Evolutionary conservation across 2,888 invertebrate genomes (phyloP), one percentile per base, ranked within the genome.

Genomic region (Drosophila greeni): DNA sequence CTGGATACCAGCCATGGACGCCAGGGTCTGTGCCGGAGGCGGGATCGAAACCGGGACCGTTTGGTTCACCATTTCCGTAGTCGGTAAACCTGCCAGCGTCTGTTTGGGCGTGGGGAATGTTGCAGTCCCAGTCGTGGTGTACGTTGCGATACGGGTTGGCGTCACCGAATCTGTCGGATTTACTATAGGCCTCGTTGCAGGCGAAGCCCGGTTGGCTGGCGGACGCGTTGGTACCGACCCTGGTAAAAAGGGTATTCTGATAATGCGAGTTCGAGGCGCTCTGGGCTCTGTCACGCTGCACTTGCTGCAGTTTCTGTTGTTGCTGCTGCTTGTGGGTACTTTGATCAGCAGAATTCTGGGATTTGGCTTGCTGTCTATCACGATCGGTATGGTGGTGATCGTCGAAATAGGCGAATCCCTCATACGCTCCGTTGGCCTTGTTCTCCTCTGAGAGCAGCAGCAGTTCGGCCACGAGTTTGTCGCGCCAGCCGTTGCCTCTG

Each of bases 181-280:
- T 74, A 80, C 80, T 84, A 54, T 58, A 65, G 54, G 56, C 47
- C 37, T 73, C 70, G 66, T 39, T 39, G 69, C 26, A 72, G 78
- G 77, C 74, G 39, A 60, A 48, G 73, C 72, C 64, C 45, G 73
- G 72, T 86, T 87, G 86, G 78, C 66, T 74, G 73, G 74, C 67
- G 68, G 60, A 72, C 74, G 66, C 54, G 75, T 73, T 61, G 82
- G 73, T 75, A 65, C 82, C 79, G 84, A 78, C 71, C 84, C 84
- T 81, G 86, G 79, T 86, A 86, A 86, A 87, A 87, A 87, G 86
- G 86, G 87, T 81, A 86, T 79, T 76, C 79, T 84, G 65, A 82
- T 78, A 61, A 79, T 61, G 66, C 76, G 74, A 65, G 80, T 74
- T 77, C 72, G 80, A 73, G 77, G 84, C 85, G 71, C 33, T 20